These are phyloP conservation scores for Ardeotis arabs DNA, from an alignment of 2,113 vertebrate species.

Conservation along the genomic window DNA sequence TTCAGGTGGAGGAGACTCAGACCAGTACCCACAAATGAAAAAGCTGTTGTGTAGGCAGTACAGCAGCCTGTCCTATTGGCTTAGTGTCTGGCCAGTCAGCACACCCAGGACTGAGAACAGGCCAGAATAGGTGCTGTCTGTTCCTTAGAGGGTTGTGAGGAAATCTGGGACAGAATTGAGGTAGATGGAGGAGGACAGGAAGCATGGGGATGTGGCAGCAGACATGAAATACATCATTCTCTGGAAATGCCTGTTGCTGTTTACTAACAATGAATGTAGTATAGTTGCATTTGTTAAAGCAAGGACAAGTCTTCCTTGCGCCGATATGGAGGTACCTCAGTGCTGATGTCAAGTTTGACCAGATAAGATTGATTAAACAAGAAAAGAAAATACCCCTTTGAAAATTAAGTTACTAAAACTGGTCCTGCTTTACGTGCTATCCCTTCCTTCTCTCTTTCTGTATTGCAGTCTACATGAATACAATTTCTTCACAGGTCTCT, in stretches of 20 bases:
- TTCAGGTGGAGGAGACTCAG: not conserved
- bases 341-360: not conserved
- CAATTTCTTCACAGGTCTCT: not conserved
- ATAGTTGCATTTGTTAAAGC: not conserved
- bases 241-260: not conserved
- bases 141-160: not conserved
- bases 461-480: not conserved
- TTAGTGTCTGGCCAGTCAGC: not conserved
- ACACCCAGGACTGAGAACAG: not conserved
- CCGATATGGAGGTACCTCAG: not conserved
- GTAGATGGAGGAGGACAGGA: not conserved
- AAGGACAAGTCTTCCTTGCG: not conserved
- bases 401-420: not conserved
- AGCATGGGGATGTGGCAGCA: not conserved
- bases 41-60: not conserved
- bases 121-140: not conserved
- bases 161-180: not conserved
- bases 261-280: not conserved
- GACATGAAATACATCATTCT: not conserved
- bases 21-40: not conserved
- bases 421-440: not conserved
- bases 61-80: not conserved
- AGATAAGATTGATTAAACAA: not conserved
- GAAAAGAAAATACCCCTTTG: not conserved
- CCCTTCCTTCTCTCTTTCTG: not conserved